phyloP scores from a whole-genome alignment of 2,797 vertebrate species.

The Tangara arthus region DNA sequence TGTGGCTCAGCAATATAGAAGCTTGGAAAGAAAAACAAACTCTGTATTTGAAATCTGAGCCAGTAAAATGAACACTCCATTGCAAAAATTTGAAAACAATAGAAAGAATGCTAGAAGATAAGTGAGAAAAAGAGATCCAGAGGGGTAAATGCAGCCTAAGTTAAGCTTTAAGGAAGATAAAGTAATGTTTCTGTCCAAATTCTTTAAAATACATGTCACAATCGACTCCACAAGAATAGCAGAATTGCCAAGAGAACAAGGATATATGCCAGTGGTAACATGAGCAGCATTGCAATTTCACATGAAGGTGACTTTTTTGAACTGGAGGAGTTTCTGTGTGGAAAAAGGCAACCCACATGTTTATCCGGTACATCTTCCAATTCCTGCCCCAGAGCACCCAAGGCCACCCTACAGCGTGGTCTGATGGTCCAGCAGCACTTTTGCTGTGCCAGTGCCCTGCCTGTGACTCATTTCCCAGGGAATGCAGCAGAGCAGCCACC shows the following conservation, averaged over 20 bases:
- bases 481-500: not conserved
- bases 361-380: rapidly evolving
- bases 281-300: constrained; percentile 2
- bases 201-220: constrained; percentile 44
- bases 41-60: not conserved
- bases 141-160: constrained; percentile 8
- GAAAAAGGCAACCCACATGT: not conserved
- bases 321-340: not conserved
- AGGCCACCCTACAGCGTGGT: rapidly evolving
- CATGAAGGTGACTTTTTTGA: constrained; percentile 36
- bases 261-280: not conserved
- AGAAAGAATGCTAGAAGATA: not conserved
- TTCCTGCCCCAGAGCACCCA: not conserved
- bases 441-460: not conserved
- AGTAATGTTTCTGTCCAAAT: not conserved
- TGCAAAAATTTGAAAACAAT: constrained; percentile 1
- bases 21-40: constrained; percentile 31
- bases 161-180: constrained; percentile 30
- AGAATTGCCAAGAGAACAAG: constrained; percentile 34
- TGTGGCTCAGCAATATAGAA: constrained; percentile 25
- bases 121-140: not conserved
- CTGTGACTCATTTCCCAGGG: not conserved
- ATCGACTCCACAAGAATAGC: not conserved
- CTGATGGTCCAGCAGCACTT: not conserved
- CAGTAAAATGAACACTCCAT: not conserved